Conservation (phyloP, 2,888 invertebrate genomes). For the Gasteruption jaculator region DNA sequence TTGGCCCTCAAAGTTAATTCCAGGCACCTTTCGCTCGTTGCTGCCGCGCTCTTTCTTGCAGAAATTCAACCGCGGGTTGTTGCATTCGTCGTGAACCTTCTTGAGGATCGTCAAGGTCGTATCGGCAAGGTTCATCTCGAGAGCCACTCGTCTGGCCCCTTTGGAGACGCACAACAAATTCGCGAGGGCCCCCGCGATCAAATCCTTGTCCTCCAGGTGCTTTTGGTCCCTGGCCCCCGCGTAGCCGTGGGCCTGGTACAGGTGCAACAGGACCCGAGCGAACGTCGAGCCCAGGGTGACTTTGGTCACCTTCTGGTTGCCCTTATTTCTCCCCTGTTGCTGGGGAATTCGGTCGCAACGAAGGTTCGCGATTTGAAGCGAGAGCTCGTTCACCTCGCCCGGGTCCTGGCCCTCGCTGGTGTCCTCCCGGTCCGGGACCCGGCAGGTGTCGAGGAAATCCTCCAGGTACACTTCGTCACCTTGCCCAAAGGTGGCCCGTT, state of each 20-base stretch:
- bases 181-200: conserved; percentile 49
- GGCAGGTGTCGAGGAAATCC: conserved; percentile 30
- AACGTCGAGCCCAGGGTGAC: conserved; percentile 49
- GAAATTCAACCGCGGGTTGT: no score
- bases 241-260: conserved; percentile 51
- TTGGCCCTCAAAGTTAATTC: no score
- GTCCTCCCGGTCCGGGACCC: conserved; percentile 10
- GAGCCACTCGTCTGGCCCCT: conserved; percentile 52
- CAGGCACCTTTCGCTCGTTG: no score
- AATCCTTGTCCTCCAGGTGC: conserved; percentile 45
- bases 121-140: conserved; percentile 47
- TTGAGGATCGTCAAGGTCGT: conserved; percentile 50
- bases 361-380: conserved; percentile 23
- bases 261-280: conserved; percentile 50
- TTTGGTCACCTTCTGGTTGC: conserved; percentile 2
- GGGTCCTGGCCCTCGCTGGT: conserved; percentile 22
- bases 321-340: conserved; percentile 17
- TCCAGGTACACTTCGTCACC: conserved; percentile 21
- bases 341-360: conserved; percentile 8
- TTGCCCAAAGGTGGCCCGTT: conserved; percentile 28
- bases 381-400: conserved; percentile 30
- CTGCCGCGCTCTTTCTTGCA: no score
- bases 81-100: conserved; percentile 48
- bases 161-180: conserved; percentile 52
- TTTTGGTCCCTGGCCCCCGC: conserved; percentile 38